Conservation (phyloP, 2,888 invertebrate species). For the Blastobasis adustella region DNA sequence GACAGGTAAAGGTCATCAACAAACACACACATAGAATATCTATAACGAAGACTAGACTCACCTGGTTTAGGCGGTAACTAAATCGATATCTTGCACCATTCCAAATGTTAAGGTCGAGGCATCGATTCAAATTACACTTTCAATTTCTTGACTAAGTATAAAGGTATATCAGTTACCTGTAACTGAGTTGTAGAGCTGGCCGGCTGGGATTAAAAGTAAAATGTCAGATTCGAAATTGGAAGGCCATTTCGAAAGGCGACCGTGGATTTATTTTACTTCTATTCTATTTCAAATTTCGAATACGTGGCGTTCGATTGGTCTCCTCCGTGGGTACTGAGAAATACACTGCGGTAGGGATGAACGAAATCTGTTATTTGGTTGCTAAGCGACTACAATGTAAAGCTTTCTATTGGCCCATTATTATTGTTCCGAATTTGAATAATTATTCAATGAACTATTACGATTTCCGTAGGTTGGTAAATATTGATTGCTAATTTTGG, state of each 20-base stretch:
- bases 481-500: too few species aligned
- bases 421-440: slow-evolving; percentile 1
- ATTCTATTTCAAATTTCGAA: too few species aligned
- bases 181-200: too few species aligned
- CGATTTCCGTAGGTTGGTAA: not conserved
- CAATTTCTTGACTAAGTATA: slow-evolving; percentile 3
- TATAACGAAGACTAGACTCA: too few species aligned
- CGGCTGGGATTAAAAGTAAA: too few species aligned
- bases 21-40: too few species aligned
- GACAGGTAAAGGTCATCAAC: too few species aligned
- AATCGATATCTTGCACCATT: slow-evolving; percentile 51
- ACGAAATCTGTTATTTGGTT: slow-evolving; percentile 52
- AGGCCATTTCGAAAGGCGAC: slow-evolving; percentile 12
- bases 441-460: not conserved
- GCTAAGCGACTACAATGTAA: slow-evolving; percentile 32
- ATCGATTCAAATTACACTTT: slow-evolving; percentile 27
- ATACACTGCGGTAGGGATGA: slow-evolving; percentile 13
- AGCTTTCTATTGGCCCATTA: slow-evolving; percentile 2
- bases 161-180: too few species aligned
- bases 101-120: slow-evolving; percentile 38
- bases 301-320: slow-evolving; percentile 25
- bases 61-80: slow-evolving; percentile 7
- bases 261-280: too few species aligned
- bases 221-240: slow-evolving; percentile 17
- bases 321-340: slow-evolving; percentile 25